Base-by-base conservation (phyloP, 2,113 vertebrate genomes). In the Vicugna pacos region DNA sequence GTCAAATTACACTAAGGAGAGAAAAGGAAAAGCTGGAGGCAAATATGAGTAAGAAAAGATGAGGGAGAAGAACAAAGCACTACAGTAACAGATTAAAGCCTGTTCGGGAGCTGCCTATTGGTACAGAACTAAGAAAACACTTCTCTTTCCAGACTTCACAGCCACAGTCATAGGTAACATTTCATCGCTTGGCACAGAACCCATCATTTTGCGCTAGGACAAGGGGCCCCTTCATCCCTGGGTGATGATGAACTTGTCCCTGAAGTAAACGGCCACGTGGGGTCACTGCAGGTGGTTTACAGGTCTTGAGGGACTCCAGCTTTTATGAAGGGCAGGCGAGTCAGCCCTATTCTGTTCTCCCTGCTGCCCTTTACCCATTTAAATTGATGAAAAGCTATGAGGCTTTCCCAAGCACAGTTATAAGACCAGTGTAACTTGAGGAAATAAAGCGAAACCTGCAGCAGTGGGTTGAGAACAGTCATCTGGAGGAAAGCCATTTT, bases 291-390 rank as follows among this genome's bases (percentile, higher is more conserved):
- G 67, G 62, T 82, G n/a, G 48, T 54, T 50, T 76, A 76, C 0
- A 13, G 56, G 77, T 32, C 90, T 93, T 22, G 9, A 26, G 77
- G 77, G 72, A 95, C 72, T 56, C 80, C 67, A 83, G 62, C 54
- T 96, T 97, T 91, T 89, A 91, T 46, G 35, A 97, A 91, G 77
- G 92, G 81, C 50, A 89, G 70, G 64, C 89, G 73, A 95, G 73
- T 90, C 86, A 94, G 52, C 50, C 12, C 20, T 38, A 19, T 17
- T 50, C 50, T 75, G 28, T 46, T 15, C 30, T 95, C 52, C 24
- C 88, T 48, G 70, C 32, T 84, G 82, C 46, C 73, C 89, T 93
- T 97, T 70, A 75, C 32, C 30, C 42, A 50, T 67, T 85, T 48
- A 9, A 64, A 77, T 13, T 12, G 15, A 28, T 72, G n/a, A 38